These are phyloP conservation scores for Callimorpha dominula DNA, from an alignment of 2,888 invertebrate species.

Conservation along the genomic window DNA sequence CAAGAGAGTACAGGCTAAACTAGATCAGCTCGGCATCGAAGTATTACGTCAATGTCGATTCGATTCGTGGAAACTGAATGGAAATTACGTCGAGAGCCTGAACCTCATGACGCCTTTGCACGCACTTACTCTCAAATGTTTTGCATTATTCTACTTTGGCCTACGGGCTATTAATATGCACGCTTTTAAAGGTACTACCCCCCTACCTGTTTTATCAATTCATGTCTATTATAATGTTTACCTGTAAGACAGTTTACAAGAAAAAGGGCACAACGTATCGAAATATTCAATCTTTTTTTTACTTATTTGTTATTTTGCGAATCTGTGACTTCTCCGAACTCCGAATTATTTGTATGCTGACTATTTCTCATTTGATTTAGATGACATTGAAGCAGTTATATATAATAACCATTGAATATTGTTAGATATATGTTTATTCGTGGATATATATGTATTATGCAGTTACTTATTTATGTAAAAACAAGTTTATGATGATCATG, in stretches of 20 bases:
- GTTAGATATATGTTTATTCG: too few relatives aligned
- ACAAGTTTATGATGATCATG: too few relatives aligned
- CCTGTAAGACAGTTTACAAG: background rate
- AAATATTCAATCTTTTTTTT: background rate
- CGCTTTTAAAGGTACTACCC: constrained; percentile 77
- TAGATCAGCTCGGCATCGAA: constrained; percentile 75
- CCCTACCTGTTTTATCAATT: background rate
- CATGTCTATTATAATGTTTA: background rate
- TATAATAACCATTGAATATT: too few relatives aligned
- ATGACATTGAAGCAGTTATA: too few relatives aligned
- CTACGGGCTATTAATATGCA: constrained; percentile 81
- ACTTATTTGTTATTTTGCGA: background rate
- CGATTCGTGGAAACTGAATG: constrained; percentile 78
- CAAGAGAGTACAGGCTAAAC: constrained; percentile 74
- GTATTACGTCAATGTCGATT: constrained; percentile 82
- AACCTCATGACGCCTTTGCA: constrained; percentile 83
- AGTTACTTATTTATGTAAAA: too few relatives aligned
- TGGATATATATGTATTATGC: too few relatives aligned
- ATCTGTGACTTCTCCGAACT: background rate
- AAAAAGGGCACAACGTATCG: background rate
- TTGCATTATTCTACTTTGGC: constrained; percentile 87
- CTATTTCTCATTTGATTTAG: too few relatives aligned
- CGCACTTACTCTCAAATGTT: constrained; percentile 78
- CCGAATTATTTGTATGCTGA: background rate
- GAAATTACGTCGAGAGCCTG: constrained; percentile 65